Evolutionary conservation across 2,888 invertebrate species (phyloP), one percentile per base, ranked within the genome.

Genomic region (Muschampia plurimacula): DNA sequence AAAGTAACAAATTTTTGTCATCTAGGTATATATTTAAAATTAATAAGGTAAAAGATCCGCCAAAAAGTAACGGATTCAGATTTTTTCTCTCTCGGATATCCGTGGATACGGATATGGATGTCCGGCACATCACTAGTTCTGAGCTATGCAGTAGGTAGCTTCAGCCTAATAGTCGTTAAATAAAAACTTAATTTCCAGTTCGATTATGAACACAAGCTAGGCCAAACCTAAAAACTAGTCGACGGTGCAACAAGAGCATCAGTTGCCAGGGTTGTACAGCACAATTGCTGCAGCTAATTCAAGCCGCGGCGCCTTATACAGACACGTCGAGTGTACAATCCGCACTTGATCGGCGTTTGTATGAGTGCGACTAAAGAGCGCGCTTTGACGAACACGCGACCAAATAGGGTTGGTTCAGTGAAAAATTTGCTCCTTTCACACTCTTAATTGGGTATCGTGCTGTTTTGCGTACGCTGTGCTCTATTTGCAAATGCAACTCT

Each of bases 211-310:
- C 8, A 55, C 15, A 8, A 4, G 22, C 15, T 5, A 6, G 5
- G 1, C 4, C 12, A 4, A 12, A 12, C 6, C 13, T 32, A 32
- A 32, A 57, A 59, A 59, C 59, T 59, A 59, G 39, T 22, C 55
- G 22, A 49, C 46, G 7, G 44, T 72, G 36, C 10, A 12, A 55
- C 52, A 46, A 32, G 28, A 12, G 28, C 67, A 39, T 10, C 15
- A 15, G 36, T 46, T 41, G 9, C 55, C 75, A 77, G 78, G 78
- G 81, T 82, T 80, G 84, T 86, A 85, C 83, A 85, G 84, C 84
- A 93, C 94, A 94, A 94, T 93, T 91, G 92, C 83, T 80, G 80
- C 82, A 88, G 90, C 93, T 94, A 94, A 94, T 94, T 94, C 92
- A 93, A 84, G 82, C 80, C 82, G 90, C 92, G 94, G 94, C 86